Base-by-base conservation (phyloP, 2,113 vertebrate genomes). In the Caranx ignobilis region DNA sequence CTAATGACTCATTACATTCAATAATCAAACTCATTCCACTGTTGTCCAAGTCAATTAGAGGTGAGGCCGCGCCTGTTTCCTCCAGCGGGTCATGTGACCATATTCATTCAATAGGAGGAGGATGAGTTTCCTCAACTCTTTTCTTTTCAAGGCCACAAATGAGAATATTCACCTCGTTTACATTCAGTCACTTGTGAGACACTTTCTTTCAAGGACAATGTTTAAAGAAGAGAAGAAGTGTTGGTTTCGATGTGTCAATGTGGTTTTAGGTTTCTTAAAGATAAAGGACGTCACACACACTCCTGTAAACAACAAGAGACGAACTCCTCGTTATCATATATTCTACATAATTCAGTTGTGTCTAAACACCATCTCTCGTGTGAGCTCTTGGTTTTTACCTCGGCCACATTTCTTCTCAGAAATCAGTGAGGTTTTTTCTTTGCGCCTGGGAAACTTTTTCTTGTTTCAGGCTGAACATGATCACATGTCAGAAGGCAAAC, bases 1-100 rank as follows among this genome's bases (percentile, higher is more conserved):
- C 19, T 43, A 39, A 73, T 6, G 0, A 82, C 71, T 74, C 52
- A 87, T 88, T 85, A 68, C 32, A 52, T 77, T 15, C 35, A 39
- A 63, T 69, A 43, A 88, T 62, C 6, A 59, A 52, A 69, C 1
- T 32, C 45, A 19, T 31, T 52, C 2, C 19, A 64, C 39, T 82
- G 60, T 75, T 39, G 59, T 68, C 35, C 80, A 59, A 71, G 62
- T 8, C n/a, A 65, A 68, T 81, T 37, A 68, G 60, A 60, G 18
- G n/a, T 4, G 62, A 57, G 47, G 50, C 10, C 56, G 62, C n/a
- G 31, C 32, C 32, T 52, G 59, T 63, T 50, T 75, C 50, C 16
- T 37, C 18, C 1, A 3, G 31, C 12, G 50, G 45, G 32, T 50
- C 54, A 16, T 11, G 18, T 18, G 47, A 48, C 6, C 11, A 16